phyloP scores from a whole-genome alignment of 2,113 vertebrate genomes.

The Zootoca vivipara region DNA sequence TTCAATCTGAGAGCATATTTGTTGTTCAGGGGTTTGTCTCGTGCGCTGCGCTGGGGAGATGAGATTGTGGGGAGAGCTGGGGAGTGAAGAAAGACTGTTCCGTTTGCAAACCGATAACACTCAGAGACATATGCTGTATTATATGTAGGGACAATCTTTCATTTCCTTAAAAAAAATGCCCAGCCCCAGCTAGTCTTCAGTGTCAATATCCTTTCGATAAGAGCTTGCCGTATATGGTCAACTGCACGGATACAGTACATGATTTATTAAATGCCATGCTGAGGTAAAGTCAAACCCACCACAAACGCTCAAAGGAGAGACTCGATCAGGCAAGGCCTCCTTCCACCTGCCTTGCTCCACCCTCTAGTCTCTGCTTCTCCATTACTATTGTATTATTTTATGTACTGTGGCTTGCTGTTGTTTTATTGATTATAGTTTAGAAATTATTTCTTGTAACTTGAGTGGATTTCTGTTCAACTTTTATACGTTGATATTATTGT shows the following conservation, averaged over 20 bases:
- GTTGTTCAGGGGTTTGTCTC: constrained; percentile 58
- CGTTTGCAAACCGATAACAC: constrained; percentile 62
- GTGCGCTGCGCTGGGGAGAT: constrained; percentile 5
- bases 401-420: too few relatives aligned
- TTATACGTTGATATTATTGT: too few relatives aligned
- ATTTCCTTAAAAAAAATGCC: constrained; percentile 71
- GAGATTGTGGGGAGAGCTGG: neutral
- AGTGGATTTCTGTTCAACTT: too few relatives aligned
- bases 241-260: constrained; percentile 62
- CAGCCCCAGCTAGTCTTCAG: constrained; percentile 54
- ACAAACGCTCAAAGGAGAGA: constrained; percentile 52
- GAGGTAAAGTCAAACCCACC: constrained; percentile 61
- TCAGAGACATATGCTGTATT: constrained; percentile 38
- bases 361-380: too few relatives aligned
- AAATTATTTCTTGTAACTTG: too few relatives aligned
- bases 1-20: constrained; percentile 67
- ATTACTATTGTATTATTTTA: too few relatives aligned
- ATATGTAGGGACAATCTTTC: constrained; percentile 54
- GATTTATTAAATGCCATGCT: constrained; percentile 73
- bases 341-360: too few relatives aligned
- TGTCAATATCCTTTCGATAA: constrained; percentile 71
- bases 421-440: too few relatives aligned
- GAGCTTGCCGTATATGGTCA: constrained; percentile 67
- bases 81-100: constrained; percentile 42
- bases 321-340: too few relatives aligned